Evolutionary conservation across 2,888 invertebrate genomes (phyloP).

Genomic region (Hypena proboscidalis): DNA sequence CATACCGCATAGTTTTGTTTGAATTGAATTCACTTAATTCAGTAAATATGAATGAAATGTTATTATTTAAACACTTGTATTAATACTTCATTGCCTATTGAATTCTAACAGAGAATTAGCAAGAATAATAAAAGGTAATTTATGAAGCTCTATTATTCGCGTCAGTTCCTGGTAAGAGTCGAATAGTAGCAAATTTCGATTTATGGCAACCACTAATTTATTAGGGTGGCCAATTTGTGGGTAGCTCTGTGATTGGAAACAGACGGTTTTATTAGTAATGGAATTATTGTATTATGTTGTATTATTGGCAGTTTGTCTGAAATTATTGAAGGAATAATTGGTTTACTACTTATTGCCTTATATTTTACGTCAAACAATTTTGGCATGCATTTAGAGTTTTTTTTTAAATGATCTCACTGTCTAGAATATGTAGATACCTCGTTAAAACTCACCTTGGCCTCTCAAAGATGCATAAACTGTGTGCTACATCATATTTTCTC

Average conservation of each 20-base stretch:
- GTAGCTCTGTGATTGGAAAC: conserved; percentile 24
- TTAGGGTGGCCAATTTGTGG: conserved; percentile 20
- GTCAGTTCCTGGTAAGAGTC: conserved; percentile 21
- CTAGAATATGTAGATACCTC: background rate
- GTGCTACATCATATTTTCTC: background rate
- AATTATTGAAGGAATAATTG: too few species aligned
- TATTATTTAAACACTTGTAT: too few species aligned
- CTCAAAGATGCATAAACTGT: background rate
- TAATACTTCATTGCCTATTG: too few species aligned
- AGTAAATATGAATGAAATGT: background rate
- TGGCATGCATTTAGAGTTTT: too few species aligned
- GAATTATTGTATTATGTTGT: too few species aligned
- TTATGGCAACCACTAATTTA: conserved; percentile 31
- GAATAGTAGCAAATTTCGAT: conserved; percentile 33
- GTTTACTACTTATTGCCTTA: too few species aligned
- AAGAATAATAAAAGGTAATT: conserved; percentile 18
- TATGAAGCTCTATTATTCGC: conserved; percentile 19
- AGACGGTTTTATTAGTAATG: background rate
- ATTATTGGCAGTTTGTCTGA: too few species aligned
- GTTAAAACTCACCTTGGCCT: background rate
- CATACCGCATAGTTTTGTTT: conserved; percentile 1
- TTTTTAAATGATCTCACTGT: too few species aligned
- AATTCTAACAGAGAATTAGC: too few species aligned
- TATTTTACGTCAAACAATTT: too few species aligned
- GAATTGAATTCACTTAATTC: background rate